Evolutionary conservation across 2,888 invertebrate species (phyloP).

Genomic region (Cabera pusaria): DNA sequence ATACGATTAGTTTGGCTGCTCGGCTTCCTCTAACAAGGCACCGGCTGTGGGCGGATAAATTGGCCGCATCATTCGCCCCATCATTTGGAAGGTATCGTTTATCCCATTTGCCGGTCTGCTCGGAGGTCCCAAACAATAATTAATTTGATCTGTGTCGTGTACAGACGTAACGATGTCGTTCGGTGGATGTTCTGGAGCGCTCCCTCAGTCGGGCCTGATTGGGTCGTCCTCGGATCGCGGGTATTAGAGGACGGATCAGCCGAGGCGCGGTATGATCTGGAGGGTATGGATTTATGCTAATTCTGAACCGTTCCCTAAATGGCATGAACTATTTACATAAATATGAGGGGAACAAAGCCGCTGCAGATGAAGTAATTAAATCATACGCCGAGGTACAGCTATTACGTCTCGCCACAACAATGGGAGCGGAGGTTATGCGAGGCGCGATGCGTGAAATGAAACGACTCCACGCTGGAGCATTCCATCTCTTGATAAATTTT

Average conservation of each 20-base stretch:
- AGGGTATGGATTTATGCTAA: conserved; percentile 33
- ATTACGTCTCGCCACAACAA: conserved; percentile 7
- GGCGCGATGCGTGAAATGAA: conserved; percentile 1
- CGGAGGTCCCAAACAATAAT: conserved; percentile 51
- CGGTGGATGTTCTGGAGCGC: conserved; percentile 28
- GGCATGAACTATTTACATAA: conserved; percentile 24
- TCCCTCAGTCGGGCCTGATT: conserved; percentile 40
- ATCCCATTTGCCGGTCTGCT: conserved; percentile 37
- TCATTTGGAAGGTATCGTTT: conserved; percentile 40
- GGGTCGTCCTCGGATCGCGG: conserved; percentile 39
- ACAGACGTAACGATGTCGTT: conserved; percentile 41
- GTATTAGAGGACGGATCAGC: conserved; percentile 31
- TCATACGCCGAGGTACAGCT: conserved; percentile 7
- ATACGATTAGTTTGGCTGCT: conserved; percentile 15
- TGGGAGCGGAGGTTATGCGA: background rate
- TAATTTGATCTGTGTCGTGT: conserved; percentile 47
- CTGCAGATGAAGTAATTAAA: conserved; percentile 20
- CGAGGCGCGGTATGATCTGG: conserved; percentile 15
- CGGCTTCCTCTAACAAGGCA: conserved; percentile 9
- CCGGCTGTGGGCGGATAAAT: conserved; percentile 37
- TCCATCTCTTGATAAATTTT: background rate
- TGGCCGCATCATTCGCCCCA: conserved; percentile 36
- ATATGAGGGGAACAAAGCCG: conserved; percentile 10
- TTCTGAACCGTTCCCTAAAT: conserved; percentile 22
- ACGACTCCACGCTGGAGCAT: background rate